A percentile compares a stretch with the other conserved stretches of the same genome.
Evolutionary conservation across 2,797 vertebrate species (phyloP).

Genomic region (Avahi laniger): DNA sequence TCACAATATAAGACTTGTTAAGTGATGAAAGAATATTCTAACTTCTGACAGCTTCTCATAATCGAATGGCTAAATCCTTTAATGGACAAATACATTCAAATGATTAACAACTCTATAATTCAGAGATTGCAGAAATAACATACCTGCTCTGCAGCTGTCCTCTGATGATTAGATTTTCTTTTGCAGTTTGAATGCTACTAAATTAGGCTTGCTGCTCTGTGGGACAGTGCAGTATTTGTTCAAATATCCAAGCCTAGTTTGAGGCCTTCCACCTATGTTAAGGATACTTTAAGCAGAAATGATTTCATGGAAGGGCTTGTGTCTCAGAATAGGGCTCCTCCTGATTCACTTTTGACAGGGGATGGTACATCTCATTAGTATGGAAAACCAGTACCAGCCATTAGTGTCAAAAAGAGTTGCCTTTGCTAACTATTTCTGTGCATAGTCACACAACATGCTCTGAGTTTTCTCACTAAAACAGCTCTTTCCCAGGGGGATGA

Average conservation of each 20-base stretch:
- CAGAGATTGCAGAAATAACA: not conserved
- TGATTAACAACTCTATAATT: not conserved
- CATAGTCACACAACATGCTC: constrained; percentile 41
- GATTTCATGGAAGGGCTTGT: not conserved
- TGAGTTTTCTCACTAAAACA: constrained; percentile 62
- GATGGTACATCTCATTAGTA: not conserved
- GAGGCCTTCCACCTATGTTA: not conserved
- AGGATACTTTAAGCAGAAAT: not conserved
- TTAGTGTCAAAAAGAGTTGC: constrained; percentile 36
- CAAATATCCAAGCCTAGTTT: not conserved
- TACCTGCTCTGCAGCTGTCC: not conserved
- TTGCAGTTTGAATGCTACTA: not conserved
- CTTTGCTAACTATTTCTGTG: constrained; percentile 56
- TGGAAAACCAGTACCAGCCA: not conserved
- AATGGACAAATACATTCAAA: not conserved
- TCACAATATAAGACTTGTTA: not conserved
- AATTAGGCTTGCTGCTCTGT: not conserved
- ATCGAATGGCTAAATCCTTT: not conserved
- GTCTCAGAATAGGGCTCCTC: not conserved
- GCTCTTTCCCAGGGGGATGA: not conserved
- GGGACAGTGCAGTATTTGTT: not conserved
- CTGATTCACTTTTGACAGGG: not conserved
- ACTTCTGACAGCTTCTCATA: not conserved
- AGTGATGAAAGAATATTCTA: not conserved
- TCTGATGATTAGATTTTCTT: not conserved